phyloP scores from a whole-genome alignment of 2,113 vertebrate genomes.

The Tautogolabrus adspersus region DNA sequence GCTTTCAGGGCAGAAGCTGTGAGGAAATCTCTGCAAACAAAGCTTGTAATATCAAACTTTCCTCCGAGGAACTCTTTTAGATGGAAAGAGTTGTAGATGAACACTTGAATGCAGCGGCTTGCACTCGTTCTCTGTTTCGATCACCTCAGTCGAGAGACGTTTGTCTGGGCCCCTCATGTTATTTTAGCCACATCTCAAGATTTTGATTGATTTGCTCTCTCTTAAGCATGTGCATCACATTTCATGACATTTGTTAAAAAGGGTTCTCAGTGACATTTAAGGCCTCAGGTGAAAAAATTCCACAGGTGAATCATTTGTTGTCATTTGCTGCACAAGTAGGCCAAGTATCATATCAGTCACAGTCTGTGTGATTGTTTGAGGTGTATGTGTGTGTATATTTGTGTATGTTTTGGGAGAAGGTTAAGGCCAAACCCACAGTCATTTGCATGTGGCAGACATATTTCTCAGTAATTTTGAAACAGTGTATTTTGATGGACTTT shows the following conservation, averaged over 20 bases:
- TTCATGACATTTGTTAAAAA: background rate
- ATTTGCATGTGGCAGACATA: no score
- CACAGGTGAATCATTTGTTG: background rate
- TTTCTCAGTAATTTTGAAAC: no score
- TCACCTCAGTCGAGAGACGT: no score
- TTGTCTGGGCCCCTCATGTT: background rate
- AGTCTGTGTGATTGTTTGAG: background rate
- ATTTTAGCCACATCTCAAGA: background rate
- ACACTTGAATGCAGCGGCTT: no score
- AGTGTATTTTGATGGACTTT: no score
- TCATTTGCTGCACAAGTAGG: constrained; percentile 1
- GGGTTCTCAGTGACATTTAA: background rate
- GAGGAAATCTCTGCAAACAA: background rate
- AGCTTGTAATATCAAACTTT: constrained; percentile 25
- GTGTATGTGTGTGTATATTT: no score
- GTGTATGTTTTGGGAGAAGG: background rate
- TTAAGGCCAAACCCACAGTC: background rate
- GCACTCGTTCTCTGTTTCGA: no score
- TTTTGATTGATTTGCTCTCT: background rate
- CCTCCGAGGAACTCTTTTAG: background rate
- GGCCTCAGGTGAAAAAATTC: background rate
- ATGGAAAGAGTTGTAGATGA: background rate
- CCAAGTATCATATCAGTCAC: constrained; percentile 4
- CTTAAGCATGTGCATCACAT: background rate
- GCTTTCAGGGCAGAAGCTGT: background rate